Conservation (phyloP, 2,888 invertebrate genomes). For the Serripes groenlandicus region DNA sequence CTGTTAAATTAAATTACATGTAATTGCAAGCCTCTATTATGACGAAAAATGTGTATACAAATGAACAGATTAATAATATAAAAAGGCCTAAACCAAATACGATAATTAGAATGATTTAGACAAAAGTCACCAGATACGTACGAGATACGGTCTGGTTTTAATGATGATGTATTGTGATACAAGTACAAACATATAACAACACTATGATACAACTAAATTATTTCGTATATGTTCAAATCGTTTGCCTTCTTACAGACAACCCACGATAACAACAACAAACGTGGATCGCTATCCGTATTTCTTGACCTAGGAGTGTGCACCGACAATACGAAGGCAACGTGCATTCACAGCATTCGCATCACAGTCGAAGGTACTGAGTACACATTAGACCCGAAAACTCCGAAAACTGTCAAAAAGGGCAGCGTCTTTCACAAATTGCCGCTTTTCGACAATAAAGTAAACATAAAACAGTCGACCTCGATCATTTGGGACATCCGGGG, state of each 20-base stretch:
- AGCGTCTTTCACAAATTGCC: slow-evolving; percentile 11
- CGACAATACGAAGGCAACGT: slow-evolving; percentile 5
- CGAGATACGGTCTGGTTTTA: no score
- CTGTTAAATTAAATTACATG: no score
- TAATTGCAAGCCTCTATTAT: no score
- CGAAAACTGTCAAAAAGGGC: not conserved
- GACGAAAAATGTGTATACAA: no score
- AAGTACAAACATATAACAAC: no score
- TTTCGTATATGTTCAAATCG: no score
- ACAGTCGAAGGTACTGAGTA: slow-evolving; percentile 9
- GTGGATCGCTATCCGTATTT: not conserved
- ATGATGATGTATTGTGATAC: no score
- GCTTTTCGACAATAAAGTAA: slow-evolving; percentile 40
- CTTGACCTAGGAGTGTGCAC: slow-evolving; percentile 8
- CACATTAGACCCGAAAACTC: not conserved
- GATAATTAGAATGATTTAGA: no score
- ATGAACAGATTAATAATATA: no score
- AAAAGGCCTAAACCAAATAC: no score
- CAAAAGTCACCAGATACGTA: no score
- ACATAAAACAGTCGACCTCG: slow-evolving; percentile 71
- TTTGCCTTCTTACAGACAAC: slow-evolving; percentile 3
- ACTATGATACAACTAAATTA: no score
- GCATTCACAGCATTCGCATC: slow-evolving; percentile 44
- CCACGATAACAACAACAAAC: not conserved
- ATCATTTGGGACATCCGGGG: slow-evolving; percentile 67